These are phyloP conservation scores for Eretmocerus hayati DNA, from an alignment of 2,888 invertebrate species.

Conservation along the genomic window DNA sequence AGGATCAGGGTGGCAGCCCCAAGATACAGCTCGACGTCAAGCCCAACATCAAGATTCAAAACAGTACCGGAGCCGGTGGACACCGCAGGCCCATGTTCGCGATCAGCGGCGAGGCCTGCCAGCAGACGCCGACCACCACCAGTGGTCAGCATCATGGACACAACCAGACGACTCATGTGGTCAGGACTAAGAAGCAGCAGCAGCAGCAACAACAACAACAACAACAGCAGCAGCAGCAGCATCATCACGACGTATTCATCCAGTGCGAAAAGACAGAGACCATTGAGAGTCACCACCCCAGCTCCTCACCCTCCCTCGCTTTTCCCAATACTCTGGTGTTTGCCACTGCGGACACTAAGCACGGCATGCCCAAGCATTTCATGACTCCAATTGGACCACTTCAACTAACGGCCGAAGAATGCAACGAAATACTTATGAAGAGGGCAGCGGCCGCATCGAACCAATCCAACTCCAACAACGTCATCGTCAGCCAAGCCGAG, in stretches of 20 bases:
- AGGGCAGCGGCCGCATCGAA: conserved; percentile 58
- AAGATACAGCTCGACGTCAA: conserved; percentile 45
- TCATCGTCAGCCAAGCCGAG: conserved; percentile 40
- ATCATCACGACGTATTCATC: conserved; percentile 40
- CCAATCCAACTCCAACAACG: conserved; percentile 38
- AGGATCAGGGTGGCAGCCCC: conserved; percentile 43
- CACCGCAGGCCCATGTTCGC: conserved; percentile 43
- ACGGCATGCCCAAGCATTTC: conserved; percentile 55
- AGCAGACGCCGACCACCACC: conserved; percentile 36
- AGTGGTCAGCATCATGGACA: conserved; percentile 36
- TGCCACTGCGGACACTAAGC: conserved; percentile 44
- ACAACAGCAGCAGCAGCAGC: conserved; percentile 16
- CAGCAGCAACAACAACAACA: conserved; percentile 44
- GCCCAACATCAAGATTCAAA: conserved; percentile 37
- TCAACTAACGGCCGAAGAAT: conserved; percentile 69
- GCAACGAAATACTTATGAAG: conserved; percentile 72
- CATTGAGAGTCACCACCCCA: conserved; percentile 44
- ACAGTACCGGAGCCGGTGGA: too few species aligned
- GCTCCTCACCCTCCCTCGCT: conserved; percentile 39
- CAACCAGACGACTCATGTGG: conserved; percentile 51
- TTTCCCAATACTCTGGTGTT: conserved; percentile 45
- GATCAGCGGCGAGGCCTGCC: conserved; percentile 44
- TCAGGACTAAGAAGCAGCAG: conserved; percentile 40
- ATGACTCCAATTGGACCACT: conserved; percentile 63
- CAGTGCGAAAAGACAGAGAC: conserved; percentile 44